These are phyloP conservation scores for Ips nitidus DNA, from an alignment of 1,140 invertebrate genomes.

Conservation along the genomic window DNA sequence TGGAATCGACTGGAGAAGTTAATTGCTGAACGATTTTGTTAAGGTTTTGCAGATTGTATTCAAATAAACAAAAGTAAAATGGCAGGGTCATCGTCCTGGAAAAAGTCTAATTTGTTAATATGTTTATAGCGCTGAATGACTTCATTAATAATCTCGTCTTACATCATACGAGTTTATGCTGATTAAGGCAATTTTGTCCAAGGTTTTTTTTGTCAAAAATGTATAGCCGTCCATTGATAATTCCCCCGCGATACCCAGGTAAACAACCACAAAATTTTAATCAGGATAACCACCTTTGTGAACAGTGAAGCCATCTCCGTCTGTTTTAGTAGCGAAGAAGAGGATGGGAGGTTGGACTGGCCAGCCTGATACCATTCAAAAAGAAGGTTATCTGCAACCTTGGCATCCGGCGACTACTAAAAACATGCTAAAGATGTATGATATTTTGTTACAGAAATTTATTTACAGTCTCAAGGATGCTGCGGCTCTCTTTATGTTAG, in stretches of 20 bases:
- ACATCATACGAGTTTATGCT: slow-evolving; percentile 19
- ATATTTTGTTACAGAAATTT: slow-evolving; percentile 30
- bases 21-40: too few relatives aligned
- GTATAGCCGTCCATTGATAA: slow-evolving; percentile 25
- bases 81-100: not conserved
- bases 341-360: not conserved
- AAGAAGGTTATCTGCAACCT: slow-evolving; percentile 26
- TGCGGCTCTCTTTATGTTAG: slow-evolving; percentile 27
- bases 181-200: slow-evolving; percentile 21
- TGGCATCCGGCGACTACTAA: slow-evolving; percentile 20
- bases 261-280: slow-evolving; percentile 21
- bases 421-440: slow-evolving; percentile 25
- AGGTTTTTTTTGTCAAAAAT: slow-evolving; percentile 15
- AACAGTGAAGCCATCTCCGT: not conserved
- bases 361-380: slow-evolving; percentile 5
- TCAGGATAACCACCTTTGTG: slow-evolving; percentile 17
- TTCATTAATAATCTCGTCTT: slow-evolving; percentile 27
- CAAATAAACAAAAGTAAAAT: not conserved
- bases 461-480: slow-evolving; percentile 29
- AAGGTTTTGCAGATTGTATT: too few relatives aligned
- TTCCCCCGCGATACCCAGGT: slow-evolving; percentile 21
- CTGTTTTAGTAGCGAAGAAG: not conserved
- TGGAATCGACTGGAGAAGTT: not conserved
- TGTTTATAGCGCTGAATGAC: slow-evolving; percentile 18
- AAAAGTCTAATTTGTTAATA: slow-evolving; percentile 15